A percentile compares a stretch with the other conserved stretches of the same genome.
phyloP scores from a whole-genome alignment of 1,140 invertebrate species.

The Neodiprion pinetum region DNA sequence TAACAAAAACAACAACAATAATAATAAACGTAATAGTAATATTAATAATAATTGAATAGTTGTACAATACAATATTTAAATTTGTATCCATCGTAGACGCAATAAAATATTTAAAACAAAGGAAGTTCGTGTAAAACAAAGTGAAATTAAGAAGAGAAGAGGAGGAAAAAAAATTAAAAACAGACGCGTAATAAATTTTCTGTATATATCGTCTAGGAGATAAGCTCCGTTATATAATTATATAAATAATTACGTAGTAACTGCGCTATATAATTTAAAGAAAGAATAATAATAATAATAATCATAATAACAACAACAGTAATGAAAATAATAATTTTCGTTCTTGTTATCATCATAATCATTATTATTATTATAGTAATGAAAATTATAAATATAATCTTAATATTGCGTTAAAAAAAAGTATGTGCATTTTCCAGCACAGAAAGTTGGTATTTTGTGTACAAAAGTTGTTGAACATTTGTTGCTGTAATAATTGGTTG shows the following conservation, averaged over 20 bases:
- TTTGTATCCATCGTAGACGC: neutral
- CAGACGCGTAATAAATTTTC: neutral
- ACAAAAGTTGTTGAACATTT: slow-evolving; percentile 38
- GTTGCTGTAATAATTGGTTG: slow-evolving; percentile 19
- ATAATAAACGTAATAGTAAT: too few species aligned
- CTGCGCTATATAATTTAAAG: slow-evolving; percentile 22
- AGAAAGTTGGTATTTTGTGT: slow-evolving; percentile 57
- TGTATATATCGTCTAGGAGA: slow-evolving; percentile 1
- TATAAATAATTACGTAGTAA: slow-evolving; percentile 19
- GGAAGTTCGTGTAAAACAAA: neutral
- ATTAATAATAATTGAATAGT: neutral
- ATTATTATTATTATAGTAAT: neutral
- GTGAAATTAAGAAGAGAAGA: neutral
- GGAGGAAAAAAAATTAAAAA: neutral
- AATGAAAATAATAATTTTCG: neutral
- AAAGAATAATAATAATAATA: neutral
- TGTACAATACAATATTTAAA: neutral
- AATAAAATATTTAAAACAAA: slow-evolving; percentile 1
- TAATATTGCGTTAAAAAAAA: slow-evolving; percentile 25
- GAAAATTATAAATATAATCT: slow-evolving; percentile 43
- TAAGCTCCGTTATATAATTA: neutral
- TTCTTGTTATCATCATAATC: neutral
- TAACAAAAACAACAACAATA: too few species aligned
- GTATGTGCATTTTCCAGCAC: slow-evolving; percentile 52
- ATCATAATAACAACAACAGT: too few species aligned